Evolutionary conservation across 2,113 vertebrate genomes (phyloP), one percentile per base, ranked within the genome.

Genomic region (Pterocles orientalis): DNA sequence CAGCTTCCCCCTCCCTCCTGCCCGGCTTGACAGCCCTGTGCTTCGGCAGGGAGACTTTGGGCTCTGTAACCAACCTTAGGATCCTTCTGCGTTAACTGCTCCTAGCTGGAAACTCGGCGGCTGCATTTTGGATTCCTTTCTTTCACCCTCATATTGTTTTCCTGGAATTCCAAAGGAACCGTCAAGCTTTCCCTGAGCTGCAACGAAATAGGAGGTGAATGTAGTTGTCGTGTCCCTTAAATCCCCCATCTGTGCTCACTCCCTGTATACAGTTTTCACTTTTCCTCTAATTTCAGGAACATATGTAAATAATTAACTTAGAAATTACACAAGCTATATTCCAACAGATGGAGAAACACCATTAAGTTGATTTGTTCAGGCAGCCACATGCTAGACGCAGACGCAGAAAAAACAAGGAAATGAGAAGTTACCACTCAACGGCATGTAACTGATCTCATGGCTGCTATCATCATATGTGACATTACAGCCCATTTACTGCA

Each of bases 251-350:
- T 47, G 73, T 64, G 34, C 34, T 92, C 0, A 2, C 75, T 95
- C 69, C 17, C 45, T 92, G 73, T 18, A n/a, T 51, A 57, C 14
- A 10, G 48, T 82, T 92, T 90, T 94, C 58, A 84, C 51, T 96
- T 94, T 84, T 72, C 25, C 34, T 95, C 31, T 58, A 58, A 80
- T 95, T 96, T 94, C 65, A 91, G 61, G 89, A 96, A 91, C 96
- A 96, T 95, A 96, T 94, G 96, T 96, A 97, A 97, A 97, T 96
- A 95, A 95, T 96, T 97, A 96, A 94, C 94, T 94, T 95, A 95
- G 89, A 96, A 96, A 96, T 97, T 95, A 93, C 84, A 85, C 80
- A 89, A 83, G 83, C 92, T 84, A 14, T 81, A 87, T 82, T 80
- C 83, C 73, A 92, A 82, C 95, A 96, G 96, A 96, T 96, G 95